Conservation (phyloP, 2,113 vertebrate genomes). For the Ia io region DNA sequence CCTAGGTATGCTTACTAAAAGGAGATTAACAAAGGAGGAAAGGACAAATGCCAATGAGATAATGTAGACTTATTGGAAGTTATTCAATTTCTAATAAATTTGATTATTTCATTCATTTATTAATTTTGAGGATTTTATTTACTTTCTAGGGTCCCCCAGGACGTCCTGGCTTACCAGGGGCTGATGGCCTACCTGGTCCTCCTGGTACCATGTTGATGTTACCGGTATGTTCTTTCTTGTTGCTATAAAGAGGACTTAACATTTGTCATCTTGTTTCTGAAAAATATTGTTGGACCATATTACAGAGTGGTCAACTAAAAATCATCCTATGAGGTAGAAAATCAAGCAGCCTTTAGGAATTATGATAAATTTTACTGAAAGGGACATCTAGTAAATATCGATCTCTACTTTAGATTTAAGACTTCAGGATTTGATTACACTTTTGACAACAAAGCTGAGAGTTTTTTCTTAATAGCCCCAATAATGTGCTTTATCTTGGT, state of each 20-base stretch:
- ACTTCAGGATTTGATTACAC: neutral
- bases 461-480: neutral
- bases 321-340: neutral
- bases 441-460: neutral
- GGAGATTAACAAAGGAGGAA: neutral
- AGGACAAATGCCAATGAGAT: neutral
- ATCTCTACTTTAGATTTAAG: neutral
- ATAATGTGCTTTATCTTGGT: neutral
- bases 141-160: conserved; percentile 90
- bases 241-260: neutral
- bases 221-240: conserved; percentile 86
- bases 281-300: neutral
- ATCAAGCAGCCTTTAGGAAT: neutral
- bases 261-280: neutral
- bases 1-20: neutral
- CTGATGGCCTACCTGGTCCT: conserved; percentile 95
- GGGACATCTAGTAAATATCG: neutral
- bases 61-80: neutral
- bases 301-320: neutral
- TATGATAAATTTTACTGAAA: neutral
- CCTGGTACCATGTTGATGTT: conserved; percentile 98
- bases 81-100: neutral
- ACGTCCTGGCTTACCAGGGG: conserved; percentile 94
- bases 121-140: neutral
- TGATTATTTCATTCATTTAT: neutral